These are phyloP conservation scores for Muscina levida DNA, from an alignment of 2,888 invertebrate genomes.

Conservation along the genomic window DNA sequence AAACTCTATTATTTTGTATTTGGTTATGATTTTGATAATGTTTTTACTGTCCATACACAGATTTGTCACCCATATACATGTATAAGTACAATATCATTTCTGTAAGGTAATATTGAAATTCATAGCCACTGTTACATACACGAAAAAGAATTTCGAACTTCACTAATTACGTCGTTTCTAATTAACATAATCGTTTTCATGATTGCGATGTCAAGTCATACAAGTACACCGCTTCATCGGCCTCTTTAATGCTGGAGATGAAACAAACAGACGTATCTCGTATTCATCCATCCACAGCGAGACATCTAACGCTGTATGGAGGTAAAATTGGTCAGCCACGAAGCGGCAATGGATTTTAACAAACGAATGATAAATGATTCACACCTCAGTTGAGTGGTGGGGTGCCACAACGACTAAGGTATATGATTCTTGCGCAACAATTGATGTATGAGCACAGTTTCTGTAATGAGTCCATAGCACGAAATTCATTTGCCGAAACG, in stretches of 20 bases:
- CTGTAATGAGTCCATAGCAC: slow-evolving; percentile 26
- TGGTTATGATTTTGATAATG: too few relatives aligned
- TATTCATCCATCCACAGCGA: slow-evolving; percentile 1
- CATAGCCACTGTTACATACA: background rate
- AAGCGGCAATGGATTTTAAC: slow-evolving; percentile 19
- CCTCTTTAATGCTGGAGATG: slow-evolving; percentile 2
- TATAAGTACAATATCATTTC: too few relatives aligned
- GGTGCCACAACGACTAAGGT: background rate
- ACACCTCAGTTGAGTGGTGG: slow-evolving; percentile 1
- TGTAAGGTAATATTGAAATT: too few relatives aligned
- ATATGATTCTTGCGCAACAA: slow-evolving; percentile 5
- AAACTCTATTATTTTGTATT: too few relatives aligned
- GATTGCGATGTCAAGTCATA: background rate
- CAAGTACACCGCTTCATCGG: slow-evolving; percentile 3
- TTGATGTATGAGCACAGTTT: slow-evolving; percentile 9
- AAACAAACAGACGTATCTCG: background rate
- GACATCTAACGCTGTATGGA: background rate
- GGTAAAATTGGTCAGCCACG: background rate
- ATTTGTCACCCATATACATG: too few relatives aligned
- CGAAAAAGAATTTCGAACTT: background rate
- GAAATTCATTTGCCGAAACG: slow-evolving; percentile 23
- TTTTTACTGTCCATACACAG: too few relatives aligned
- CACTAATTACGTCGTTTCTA: slow-evolving; percentile 17
- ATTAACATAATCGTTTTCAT: slow-evolving; percentile 29
- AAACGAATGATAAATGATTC: slow-evolving; percentile 30